Evolutionary conservation across 1,140 invertebrate species (phyloP), one percentile per base, ranked within the genome.

Genomic region (Lordiphosa stackelbergi): DNA sequence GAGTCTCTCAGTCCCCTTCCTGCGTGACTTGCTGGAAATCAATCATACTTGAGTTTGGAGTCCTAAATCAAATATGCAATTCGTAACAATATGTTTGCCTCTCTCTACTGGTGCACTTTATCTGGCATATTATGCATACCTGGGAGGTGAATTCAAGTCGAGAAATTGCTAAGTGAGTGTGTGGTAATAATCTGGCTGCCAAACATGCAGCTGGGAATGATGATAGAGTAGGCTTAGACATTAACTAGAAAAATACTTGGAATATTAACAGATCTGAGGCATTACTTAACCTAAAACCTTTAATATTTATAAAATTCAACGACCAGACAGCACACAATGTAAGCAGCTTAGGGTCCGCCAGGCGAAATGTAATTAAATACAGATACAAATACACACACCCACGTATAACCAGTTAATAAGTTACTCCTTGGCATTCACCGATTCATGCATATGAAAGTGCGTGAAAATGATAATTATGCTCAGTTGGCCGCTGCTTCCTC

Each of bases 81-180:
- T 81, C 83, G 73, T 65, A 54, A 53, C 75, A 65, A 72, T 75
- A 81, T 83, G 60, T 62, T 75, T 69, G 72, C 58, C 65, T 83
- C 73, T 31, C 22, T 24, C 59, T 62, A 58, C 75, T 68, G 56
- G 24, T 28, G 28, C 28, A 31, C 28, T 31, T 31, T 8, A 31
- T 34, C 13, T 46, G 13, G 40, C 43, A 31, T 6, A 42, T 42
- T 16, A 41, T 31, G 28, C 28, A 31, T 31, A 31, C 6, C 28
- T 31, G 28, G 7, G 28, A 24, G 22, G 22, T n/a, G n/a, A n/a
- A 22, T 22, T 22, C 19, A 5, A 5, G 3, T 28, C 7, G 24
- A 28, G 24, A 5, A 28, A 8, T 31, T 5, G 2, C 28, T 31
- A 31, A 6, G 28, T 31, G 28, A 8, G 6, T 31, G 6, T 31